These are phyloP conservation scores for Spodoptera litura DNA, from an alignment of 1,140 invertebrate genomes.

Conservation along the genomic window DNA sequence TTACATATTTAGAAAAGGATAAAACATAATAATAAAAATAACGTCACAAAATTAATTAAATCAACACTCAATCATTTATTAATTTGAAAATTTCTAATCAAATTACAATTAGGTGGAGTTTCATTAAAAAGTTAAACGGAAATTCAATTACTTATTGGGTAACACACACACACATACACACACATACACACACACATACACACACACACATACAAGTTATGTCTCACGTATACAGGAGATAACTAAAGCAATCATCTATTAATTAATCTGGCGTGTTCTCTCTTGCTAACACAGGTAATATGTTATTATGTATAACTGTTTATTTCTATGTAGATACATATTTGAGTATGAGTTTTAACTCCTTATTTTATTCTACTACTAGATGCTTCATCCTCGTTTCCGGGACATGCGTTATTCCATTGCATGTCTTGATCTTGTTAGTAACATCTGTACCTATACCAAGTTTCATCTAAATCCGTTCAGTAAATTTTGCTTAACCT, in stretches of 20 bases:
- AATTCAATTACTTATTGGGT: slow-evolving; percentile 17
- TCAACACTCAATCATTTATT: too few species aligned
- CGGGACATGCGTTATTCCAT: too few species aligned
- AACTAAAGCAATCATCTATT: slow-evolving; percentile 64
- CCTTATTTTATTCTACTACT: too few species aligned
- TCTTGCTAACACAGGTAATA: slow-evolving; percentile 33
- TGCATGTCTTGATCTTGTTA: too few species aligned
- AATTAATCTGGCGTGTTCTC: slow-evolving; percentile 58
- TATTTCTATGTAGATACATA: too few species aligned
- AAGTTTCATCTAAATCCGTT: too few species aligned
- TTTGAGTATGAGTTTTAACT: not conserved
- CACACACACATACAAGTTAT: slow-evolving; percentile 27
- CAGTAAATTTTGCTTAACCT: too few species aligned
- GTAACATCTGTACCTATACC: too few species aligned
- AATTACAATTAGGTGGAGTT: not conserved
- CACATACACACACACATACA: not conserved
- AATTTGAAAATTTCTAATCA: not conserved
- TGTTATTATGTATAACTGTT: slow-evolving; percentile 6
- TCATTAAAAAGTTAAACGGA: slow-evolving; percentile 10
- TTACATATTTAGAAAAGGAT: too few species aligned
- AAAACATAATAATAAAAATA: too few species aligned
- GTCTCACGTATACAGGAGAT: slow-evolving; percentile 42
- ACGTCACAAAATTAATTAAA: too few species aligned
- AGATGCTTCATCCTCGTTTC: too few species aligned
- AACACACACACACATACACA: not conserved